Evolutionary conservation across 2,113 vertebrate species (phyloP).

Genomic region (Oceanodroma tethys): DNA sequence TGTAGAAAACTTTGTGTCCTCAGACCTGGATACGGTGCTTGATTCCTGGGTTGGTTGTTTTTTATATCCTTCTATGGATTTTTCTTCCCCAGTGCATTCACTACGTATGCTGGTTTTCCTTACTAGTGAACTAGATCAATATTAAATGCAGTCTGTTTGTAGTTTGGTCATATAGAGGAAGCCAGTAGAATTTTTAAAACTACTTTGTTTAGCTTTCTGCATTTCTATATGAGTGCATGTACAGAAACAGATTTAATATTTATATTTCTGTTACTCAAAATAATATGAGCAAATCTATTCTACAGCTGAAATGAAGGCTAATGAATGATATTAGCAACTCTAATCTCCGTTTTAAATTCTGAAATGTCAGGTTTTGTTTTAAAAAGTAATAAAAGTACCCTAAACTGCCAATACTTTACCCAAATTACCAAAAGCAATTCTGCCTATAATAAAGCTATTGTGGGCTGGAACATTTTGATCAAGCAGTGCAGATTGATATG

Average conservation of each 20-base stretch:
- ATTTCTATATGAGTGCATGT: neutral
- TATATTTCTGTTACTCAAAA: neutral
- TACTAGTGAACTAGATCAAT: neutral
- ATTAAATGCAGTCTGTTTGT: neutral
- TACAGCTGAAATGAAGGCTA: neutral
- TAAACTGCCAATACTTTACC: neutral
- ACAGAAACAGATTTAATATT: neutral
- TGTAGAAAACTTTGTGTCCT: neutral
- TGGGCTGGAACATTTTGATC: neutral
- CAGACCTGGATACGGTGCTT: neutral
- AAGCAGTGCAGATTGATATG: neutral
- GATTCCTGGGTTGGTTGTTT: neutral
- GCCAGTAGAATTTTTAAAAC: neutral
- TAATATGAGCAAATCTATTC: neutral
- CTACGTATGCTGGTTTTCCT: neutral
- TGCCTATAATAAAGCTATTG: neutral
- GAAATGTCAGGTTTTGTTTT: neutral
- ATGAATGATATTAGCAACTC: neutral
- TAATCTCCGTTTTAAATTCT: neutral
- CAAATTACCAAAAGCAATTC: conserved; percentile 7
- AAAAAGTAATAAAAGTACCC: neutral
- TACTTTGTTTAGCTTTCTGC: neutral
- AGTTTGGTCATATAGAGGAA: neutral
- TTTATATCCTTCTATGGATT: neutral
- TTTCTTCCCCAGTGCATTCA: neutral